These are phyloP conservation scores for Drosophila nannoptera DNA, from an alignment of 1,140 invertebrate species.

Conservation along the genomic window DNA sequence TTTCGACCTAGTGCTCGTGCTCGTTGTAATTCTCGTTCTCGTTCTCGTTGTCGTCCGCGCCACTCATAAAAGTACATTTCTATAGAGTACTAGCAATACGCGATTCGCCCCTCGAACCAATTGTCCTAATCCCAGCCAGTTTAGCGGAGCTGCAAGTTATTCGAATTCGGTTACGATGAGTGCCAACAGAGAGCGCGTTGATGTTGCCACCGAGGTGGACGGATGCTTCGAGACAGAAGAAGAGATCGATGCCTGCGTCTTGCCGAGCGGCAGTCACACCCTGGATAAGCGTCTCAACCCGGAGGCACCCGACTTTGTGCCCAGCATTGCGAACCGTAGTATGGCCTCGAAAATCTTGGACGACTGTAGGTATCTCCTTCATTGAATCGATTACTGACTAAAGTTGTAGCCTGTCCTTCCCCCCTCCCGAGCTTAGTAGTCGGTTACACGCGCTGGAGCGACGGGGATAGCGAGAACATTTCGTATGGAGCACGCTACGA, in stretches of 20 bases:
- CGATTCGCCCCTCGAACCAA: too few species aligned
- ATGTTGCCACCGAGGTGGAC: conserved; percentile 10
- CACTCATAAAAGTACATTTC: too few species aligned
- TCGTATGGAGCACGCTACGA: conserved; percentile 54
- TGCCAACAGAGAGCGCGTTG: conserved; percentile 1
- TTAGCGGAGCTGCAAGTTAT: conserved; percentile 10
- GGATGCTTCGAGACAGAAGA: background rate
- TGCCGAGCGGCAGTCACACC: conserved; percentile 19
- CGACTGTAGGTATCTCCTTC: conserved; percentile 46
- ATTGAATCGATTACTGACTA: too few species aligned
- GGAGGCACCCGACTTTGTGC: conserved; percentile 57
- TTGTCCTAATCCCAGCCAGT: too few species aligned
- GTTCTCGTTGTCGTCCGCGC: too few species aligned
- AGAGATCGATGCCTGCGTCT: background rate
- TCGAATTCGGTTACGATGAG: conserved; percentile 19
- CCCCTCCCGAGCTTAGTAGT: conserved; percentile 17
- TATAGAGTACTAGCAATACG: too few species aligned
- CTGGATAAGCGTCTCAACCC: conserved; percentile 55
- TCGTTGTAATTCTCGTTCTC: too few species aligned
- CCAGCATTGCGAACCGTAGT: conserved; percentile 18
- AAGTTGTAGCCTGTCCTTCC: too few species aligned
- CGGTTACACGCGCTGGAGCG: conserved; percentile 49
- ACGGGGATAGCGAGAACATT: conserved; percentile 21
- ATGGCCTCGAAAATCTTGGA: conserved; percentile 46
- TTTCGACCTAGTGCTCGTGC: too few species aligned